phyloP scores from a whole-genome alignment of 2,113 vertebrate genomes.

The Australoheros scitulus region DNA sequence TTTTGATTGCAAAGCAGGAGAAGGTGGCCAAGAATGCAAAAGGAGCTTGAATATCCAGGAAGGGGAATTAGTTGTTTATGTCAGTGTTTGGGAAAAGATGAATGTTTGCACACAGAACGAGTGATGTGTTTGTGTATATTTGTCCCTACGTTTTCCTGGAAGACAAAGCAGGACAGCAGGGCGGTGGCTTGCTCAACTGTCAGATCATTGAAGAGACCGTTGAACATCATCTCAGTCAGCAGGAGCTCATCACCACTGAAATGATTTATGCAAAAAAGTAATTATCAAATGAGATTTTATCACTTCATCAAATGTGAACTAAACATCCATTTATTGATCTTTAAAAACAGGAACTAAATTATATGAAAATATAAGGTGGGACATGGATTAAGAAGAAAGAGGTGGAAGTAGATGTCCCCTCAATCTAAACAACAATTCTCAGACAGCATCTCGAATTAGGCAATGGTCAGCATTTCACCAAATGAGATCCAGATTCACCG shows the following conservation, averaged over 20 bases:
- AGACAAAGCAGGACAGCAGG: conserved; percentile 96
- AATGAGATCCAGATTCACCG: neutral
- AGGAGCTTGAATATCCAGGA: neutral
- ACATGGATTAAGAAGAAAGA: rapidly evolving
- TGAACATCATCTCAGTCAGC: conserved; percentile 98
- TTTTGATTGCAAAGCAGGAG: conserved; percentile 11
- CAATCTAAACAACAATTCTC: neutral
- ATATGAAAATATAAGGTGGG: neutral
- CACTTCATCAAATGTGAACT: neutral
- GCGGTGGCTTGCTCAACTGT: conserved; percentile 92
- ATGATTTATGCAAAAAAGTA: neutral
- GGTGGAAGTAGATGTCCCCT: neutral
- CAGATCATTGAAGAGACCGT: conserved; percentile 96
- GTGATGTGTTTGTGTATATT: neutral
- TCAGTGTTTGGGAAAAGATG: neutral
- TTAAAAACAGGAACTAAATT: neutral
- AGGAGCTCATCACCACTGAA: conserved; percentile 93
- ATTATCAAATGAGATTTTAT: neutral
- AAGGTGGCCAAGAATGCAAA: conserved; percentile 2
- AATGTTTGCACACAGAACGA: neutral
- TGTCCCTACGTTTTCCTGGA: conserved; percentile 94
- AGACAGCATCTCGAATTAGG: neutral
- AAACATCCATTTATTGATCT: neutral
- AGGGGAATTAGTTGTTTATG: conserved; percentile 9
- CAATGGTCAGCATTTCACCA: neutral